phyloP scores from a whole-genome alignment of 2,797 vertebrate species.

The Prionace glauca region DNA sequence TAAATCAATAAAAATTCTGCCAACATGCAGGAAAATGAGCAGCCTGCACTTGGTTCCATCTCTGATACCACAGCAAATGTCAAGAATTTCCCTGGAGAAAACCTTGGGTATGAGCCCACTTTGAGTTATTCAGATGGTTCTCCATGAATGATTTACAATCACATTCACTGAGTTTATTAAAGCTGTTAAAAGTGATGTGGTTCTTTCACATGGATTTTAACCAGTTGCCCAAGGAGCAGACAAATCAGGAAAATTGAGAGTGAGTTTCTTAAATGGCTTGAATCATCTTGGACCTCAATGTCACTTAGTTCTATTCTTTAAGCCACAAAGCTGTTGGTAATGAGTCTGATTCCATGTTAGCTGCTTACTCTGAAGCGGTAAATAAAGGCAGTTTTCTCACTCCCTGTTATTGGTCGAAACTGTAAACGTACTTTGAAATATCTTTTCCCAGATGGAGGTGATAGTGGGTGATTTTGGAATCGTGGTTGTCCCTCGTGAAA shows the following conservation, averaged over 20 bases:
- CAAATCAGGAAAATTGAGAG: neutral
- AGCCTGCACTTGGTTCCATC: neutral
- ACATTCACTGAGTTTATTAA: neutral
- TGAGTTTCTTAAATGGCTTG: neutral
- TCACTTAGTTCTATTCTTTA: neutral
- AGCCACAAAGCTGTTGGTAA: neutral
- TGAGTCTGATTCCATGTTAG: too few species aligned
- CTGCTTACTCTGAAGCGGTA: neutral
- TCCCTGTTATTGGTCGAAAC: neutral
- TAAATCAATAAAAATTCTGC: neutral
- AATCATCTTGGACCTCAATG: neutral
- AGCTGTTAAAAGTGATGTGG: neutral
- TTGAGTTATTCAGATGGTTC: neutral
- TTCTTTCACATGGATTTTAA: neutral
- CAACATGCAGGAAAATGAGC: neutral
- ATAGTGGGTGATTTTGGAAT: constrained; percentile 96
- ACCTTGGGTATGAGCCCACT: neutral
- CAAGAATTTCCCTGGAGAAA: neutral
- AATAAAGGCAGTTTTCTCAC: neutral
- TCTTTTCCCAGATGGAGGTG: constrained; percentile 83
- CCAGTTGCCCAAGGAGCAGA: neutral
- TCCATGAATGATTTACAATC: neutral
- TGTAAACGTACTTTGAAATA: neutral
- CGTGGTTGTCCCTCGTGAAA: constrained; percentile 89
- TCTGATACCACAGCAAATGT: neutral